These are phyloP conservation scores for Sus cebifrons DNA, from an alignment of 2,797 vertebrate species.

Conservation along the genomic window DNA sequence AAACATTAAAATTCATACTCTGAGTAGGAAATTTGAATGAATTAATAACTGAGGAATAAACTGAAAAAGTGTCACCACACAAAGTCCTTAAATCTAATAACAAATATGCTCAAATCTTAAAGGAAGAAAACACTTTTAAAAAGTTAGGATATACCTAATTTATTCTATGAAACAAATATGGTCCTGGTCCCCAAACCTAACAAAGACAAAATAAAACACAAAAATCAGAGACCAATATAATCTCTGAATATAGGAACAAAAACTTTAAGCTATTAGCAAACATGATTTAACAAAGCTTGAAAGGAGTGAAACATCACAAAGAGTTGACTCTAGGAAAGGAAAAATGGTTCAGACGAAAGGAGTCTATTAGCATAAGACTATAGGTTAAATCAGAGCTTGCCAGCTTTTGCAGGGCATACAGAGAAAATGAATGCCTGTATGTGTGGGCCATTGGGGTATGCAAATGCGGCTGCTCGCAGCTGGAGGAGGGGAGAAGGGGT, in stretches of 20 bases:
- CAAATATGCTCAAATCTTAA: constrained; percentile 62
- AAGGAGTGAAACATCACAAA: constrained; percentile 44
- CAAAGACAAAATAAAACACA: constrained; percentile 42
- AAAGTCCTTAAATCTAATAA: constrained; percentile 52
- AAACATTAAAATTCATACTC: constrained; percentile 67
- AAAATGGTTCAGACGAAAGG: background rate
- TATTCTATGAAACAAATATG: constrained; percentile 47
- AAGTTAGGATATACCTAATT: constrained; percentile 5
- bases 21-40: constrained; percentile 70
- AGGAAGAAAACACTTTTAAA: constrained; percentile 51
- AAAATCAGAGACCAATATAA: constrained; percentile 24
- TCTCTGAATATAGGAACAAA: constrained; percentile 58
- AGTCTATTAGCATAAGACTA: constrained; percentile 7
- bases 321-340: constrained; percentile 35
- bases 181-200: constrained; percentile 15
- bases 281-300: constrained; percentile 57
- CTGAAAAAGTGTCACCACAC: constrained; percentile 53
- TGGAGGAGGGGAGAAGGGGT: background rate
- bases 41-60: constrained; percentile 68
- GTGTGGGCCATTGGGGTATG: background rate
- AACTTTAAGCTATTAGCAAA: constrained; percentile 20
- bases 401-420: background rate
- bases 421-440: constrained; percentile 62
- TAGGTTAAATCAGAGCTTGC: constrained; percentile 2
- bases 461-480: constrained; percentile 11